Evolutionary conservation across 1,140 invertebrate species (phyloP).

Genomic region (Sminthurinus signatus): DNA sequence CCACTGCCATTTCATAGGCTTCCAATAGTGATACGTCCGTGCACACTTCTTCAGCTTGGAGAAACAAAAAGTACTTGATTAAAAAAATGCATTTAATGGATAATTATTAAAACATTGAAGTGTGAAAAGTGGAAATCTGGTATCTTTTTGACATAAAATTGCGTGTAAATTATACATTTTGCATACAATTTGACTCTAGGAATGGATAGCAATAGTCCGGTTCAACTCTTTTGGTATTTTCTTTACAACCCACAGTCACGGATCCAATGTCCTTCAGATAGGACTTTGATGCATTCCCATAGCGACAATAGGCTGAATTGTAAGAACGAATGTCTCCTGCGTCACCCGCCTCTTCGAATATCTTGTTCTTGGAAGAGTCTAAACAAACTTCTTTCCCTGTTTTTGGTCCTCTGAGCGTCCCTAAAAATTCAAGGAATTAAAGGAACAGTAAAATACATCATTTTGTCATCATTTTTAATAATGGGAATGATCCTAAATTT

Average conservation of each 20-base stretch:
- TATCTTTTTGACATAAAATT: not conserved
- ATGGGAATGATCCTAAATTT: too few species aligned
- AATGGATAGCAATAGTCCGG: conserved; percentile 15
- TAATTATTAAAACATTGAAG: not conserved
- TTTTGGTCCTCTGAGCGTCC: conserved; percentile 5
- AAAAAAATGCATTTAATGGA: not conserved
- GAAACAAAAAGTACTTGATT: too few species aligned
- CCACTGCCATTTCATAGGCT: not conserved
- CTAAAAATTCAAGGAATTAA: too few species aligned
- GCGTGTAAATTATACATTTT: not conserved
- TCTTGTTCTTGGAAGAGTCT: conserved; percentile 3
- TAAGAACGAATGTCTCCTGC: not conserved
- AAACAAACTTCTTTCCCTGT: conserved; percentile 7
- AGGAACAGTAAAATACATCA: too few species aligned
- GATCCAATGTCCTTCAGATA: not conserved
- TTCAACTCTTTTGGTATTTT: not conserved
- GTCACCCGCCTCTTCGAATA: not conserved
- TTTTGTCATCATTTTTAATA: too few species aligned
- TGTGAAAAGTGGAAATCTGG: not conserved
- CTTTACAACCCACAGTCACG: conserved; percentile 13
- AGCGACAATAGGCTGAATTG: conserved; percentile 4
- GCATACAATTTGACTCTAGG: conserved; percentile 16
- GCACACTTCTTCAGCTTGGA: conserved; percentile 10
- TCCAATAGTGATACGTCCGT: not conserved
- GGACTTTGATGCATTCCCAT: not conserved